Percentiles rank a stretch among this genome's conserved stretches.
Evolutionary conservation across 2,888 invertebrate genomes (phyloP).

Genomic region (Suillia variegata): DNA sequence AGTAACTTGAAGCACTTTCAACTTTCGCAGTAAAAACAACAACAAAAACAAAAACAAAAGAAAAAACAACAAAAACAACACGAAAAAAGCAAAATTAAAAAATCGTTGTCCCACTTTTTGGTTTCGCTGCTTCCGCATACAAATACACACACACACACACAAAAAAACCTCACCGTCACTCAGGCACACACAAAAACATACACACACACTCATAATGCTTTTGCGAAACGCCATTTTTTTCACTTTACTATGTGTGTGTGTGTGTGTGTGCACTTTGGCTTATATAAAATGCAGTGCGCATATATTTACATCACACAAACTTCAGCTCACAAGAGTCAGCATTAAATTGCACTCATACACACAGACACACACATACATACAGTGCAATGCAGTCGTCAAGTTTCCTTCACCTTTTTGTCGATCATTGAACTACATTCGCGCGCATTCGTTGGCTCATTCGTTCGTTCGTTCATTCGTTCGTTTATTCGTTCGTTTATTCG

Average conservation of each 20-base stretch:
- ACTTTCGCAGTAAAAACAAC: conserved; percentile 17
- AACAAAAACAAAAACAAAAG: too few species aligned
- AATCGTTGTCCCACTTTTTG: conserved; percentile 25
- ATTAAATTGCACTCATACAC: not conserved
- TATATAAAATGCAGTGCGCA: not conserved
- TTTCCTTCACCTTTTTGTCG: conserved; percentile 36
- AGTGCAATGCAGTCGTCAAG: too few species aligned
- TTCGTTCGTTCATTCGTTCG: too few species aligned
- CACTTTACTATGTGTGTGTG: not conserved
- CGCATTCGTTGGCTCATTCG: too few species aligned
- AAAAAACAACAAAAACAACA: too few species aligned
- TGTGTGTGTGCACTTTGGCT: not conserved
- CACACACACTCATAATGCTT: too few species aligned
- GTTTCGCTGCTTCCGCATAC: conserved; percentile 2
- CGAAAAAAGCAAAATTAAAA: too few species aligned
- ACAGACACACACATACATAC: conserved; percentile 14
- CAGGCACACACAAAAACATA: not conserved
- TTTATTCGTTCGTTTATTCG: too few species aligned
- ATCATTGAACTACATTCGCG: conserved; percentile 32
- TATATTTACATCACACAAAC: conserved; percentile 19
- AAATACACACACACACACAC: not conserved
- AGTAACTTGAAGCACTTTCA: conserved; percentile 28
- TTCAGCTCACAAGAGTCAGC: not conserved
- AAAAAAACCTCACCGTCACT: not conserved
- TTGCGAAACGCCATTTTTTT: too few species aligned